Evolutionary conservation across 2,113 vertebrate species (phyloP).

Genomic region (Dicerorhinus sumatrensis): DNA sequence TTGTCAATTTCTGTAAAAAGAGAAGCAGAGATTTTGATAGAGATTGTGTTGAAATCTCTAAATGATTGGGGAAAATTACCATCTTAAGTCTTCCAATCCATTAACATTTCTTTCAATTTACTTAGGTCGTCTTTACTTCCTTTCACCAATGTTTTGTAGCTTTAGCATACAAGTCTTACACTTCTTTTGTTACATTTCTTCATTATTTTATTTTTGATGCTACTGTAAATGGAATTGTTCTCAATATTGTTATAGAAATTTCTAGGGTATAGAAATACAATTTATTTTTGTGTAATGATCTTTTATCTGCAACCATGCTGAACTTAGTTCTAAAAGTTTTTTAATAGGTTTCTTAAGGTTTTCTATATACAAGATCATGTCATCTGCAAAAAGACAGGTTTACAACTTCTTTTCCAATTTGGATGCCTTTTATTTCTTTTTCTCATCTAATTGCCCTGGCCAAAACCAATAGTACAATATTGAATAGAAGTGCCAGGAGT

Average conservation of each 20-base stretch:
- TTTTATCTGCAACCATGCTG: background rate
- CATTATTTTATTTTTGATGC: background rate
- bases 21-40: background rate
- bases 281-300: background rate
- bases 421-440: background rate
- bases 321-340: background rate
- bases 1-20: background rate
- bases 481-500: background rate
- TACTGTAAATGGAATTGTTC: background rate
- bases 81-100: background rate
- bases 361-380: background rate
- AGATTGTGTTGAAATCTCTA: background rate
- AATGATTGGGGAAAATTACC: background rate
- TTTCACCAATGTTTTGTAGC: background rate
- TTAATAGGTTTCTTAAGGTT: background rate
- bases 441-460: background rate
- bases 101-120: background rate
- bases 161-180: background rate
- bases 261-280: background rate
- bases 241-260: background rate
- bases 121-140: background rate
- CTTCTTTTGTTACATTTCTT: background rate
- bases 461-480: background rate
- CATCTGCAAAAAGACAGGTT: background rate
- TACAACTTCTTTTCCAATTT: background rate